Evolutionary conservation across 2,113 vertebrate genomes (phyloP).

Genomic region (Atlantisia rogersi): DNA sequence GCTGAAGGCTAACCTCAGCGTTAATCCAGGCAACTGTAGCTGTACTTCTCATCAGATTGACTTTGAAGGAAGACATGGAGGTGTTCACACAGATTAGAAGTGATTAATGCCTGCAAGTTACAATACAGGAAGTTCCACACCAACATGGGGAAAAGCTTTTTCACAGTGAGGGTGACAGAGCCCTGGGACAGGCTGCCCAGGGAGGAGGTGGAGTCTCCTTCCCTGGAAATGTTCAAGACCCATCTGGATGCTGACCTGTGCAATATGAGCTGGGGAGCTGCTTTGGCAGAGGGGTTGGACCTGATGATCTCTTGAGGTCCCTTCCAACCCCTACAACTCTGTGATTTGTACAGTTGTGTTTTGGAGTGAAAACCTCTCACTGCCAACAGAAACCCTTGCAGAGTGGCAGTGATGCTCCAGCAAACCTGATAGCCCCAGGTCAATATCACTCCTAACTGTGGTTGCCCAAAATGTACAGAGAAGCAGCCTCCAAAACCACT

Average conservation of each 20-base stretch:
- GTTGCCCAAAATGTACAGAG: not conserved
- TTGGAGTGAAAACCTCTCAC: not conserved
- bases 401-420: accelerated
- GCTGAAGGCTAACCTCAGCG: not conserved
- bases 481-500: not conserved
- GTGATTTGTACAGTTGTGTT: not conserved
- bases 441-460: accelerated
- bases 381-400: not conserved
- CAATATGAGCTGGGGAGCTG: no score
- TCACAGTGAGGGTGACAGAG: no score
- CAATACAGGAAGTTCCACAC: no score
- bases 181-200: no score
- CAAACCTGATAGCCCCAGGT: accelerated
- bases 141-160: no score
- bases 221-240: no score
- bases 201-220: no score
- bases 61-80: not conserved
- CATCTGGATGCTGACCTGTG: no score
- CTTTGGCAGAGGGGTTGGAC: no score
- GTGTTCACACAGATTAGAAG: not conserved
- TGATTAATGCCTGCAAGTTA: no score
- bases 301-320: no score
- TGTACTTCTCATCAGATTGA: not conserved
- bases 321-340: no score
- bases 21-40: not conserved